Percentiles rank a stretch among this genome's conserved stretches.
These are phyloP conservation scores for Bos taurus DNA, from an alignment of 2,113 vertebrate species.

Conservation along the genomic window DNA sequence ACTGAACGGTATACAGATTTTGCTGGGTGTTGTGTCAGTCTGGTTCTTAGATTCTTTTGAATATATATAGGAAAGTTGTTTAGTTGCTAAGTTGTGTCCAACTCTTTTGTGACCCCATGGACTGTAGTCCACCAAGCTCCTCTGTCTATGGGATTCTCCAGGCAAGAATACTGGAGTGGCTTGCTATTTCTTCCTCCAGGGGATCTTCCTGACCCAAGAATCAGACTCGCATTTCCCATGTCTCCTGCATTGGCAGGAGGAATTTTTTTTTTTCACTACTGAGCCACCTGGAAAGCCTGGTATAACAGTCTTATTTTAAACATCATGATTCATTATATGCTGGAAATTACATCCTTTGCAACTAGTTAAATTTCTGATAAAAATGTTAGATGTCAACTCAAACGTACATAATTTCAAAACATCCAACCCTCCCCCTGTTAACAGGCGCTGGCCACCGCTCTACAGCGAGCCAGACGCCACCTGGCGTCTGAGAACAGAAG, in stretches of 20 bases:
- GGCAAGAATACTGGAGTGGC: neutral
- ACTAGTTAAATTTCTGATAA: neutral
- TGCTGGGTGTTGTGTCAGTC: neutral
- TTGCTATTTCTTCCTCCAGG: neutral
- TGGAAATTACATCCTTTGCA: neutral
- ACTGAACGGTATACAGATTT: neutral
- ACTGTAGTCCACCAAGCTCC: neutral
- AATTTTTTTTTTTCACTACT: neutral
- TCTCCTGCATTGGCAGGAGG: neutral
- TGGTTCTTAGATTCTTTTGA: neutral
- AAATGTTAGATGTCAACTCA: neutral
- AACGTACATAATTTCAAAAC: neutral
- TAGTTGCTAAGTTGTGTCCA: neutral
- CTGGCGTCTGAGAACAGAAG: neutral
- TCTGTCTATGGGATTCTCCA: neutral
- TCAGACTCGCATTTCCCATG: neutral
- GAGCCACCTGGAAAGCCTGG: neutral
- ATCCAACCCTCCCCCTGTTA: neutral
- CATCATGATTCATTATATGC: neutral
- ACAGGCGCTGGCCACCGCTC: neutral
- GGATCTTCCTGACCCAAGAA: neutral
- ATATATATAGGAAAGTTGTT: neutral
- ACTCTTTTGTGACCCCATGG: neutral
- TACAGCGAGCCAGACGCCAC: accelerated
- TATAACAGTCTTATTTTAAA: neutral